Conservation (phyloP, 2,797 vertebrate species). For the Poecile montanus region DNA sequence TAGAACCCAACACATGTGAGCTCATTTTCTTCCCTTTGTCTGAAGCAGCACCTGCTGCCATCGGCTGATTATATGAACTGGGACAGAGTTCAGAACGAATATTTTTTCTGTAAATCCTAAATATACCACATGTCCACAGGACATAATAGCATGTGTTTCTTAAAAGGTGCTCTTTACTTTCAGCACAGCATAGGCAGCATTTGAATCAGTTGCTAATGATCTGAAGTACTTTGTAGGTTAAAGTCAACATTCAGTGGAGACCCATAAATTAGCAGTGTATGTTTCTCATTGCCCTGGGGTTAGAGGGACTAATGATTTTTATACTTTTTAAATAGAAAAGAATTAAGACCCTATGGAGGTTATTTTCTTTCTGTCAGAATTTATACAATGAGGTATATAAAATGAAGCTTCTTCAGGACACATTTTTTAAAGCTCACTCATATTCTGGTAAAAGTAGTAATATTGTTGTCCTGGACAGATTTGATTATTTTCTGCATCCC, state of each 20-base stretch:
- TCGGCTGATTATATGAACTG: not conserved
- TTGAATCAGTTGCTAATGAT: slow-evolving; percentile 64
- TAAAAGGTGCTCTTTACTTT: not conserved
- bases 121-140: not conserved
- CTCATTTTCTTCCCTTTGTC: not conserved
- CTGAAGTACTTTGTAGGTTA: slow-evolving; percentile 38
- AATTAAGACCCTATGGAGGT: not conserved
- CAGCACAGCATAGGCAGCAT: slow-evolving; percentile 20
- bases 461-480: not conserved
- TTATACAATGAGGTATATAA: not conserved
- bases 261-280: slow-evolving; percentile 58
- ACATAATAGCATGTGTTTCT: not conserved
- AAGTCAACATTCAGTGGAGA: slow-evolving; percentile 48
- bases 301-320: slow-evolving; percentile 14
- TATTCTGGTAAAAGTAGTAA: not conserved
- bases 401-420: not conserved
- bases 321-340: not conserved
- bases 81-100: not conserved
- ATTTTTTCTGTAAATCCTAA: not conserved
- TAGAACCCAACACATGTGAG: fast-evolving
- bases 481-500: not conserved
- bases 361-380: not conserved
- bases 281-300: slow-evolving; percentile 11
- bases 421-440: not conserved
- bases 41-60: not conserved